A percentile compares a stretch with the other conserved stretches of the same genome.
phyloP scores from a whole-genome alignment of 2,888 invertebrate genomes.

The Athalia circularis region DNA sequence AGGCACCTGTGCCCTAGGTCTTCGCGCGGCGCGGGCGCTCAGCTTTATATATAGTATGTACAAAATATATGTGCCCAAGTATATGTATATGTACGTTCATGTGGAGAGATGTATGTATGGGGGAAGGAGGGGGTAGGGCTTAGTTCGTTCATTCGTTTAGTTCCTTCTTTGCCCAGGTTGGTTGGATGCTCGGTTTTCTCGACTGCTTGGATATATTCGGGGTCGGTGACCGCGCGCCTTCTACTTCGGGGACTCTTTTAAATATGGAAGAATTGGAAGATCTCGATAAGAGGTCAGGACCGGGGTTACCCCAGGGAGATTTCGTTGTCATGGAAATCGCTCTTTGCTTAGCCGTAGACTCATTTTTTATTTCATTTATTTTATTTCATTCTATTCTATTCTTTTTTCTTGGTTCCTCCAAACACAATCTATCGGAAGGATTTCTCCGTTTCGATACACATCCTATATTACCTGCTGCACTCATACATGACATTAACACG shows the following conservation, averaged over 20 bases:
- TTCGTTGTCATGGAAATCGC: conserved; percentile 73
- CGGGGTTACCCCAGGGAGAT: conserved; percentile 65
- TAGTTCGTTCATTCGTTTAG: too few species aligned
- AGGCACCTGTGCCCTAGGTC: conserved; percentile 71
- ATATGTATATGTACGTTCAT: too few species aligned
- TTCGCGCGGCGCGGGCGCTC: conserved; percentile 55
- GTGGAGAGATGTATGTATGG: too few species aligned
- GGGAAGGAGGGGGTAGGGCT: too few species aligned
- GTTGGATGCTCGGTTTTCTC: conserved; percentile 17
- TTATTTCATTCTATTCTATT: neutral
- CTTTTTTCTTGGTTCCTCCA: neutral
- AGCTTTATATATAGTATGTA: neutral
- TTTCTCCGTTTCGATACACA: too few species aligned
- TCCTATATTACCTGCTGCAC: too few species aligned
- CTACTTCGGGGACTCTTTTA: conserved; percentile 61
- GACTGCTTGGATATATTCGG: conserved; percentile 31
- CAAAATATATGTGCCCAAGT: neutral
- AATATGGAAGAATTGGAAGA: conserved; percentile 72
- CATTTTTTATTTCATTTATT: neutral
- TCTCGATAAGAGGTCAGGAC: conserved; percentile 69
- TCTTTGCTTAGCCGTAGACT: conserved; percentile 15
- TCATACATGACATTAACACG: too few species aligned
- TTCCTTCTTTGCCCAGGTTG: neutral
- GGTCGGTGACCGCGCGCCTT: conserved; percentile 27
- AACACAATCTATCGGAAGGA: neutral